phyloP scores from a whole-genome alignment of 2,797 vertebrate species.

The Podarcis siculus region DNA sequence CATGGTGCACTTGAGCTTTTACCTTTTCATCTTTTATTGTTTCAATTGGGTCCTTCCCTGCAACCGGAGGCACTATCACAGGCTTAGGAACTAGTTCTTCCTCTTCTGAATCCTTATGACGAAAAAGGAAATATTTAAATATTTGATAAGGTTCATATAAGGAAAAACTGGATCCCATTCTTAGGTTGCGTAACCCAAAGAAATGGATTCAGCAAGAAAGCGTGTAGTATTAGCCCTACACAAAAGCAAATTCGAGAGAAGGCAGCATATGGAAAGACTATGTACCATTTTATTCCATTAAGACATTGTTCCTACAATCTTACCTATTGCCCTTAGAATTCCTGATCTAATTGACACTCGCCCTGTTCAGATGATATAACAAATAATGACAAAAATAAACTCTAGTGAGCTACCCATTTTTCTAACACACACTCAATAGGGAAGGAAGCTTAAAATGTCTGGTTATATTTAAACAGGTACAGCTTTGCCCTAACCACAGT shows the following conservation, averaged over 20 bases:
- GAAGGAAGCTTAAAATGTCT: not conserved
- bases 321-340: not conserved
- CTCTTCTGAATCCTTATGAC: slow-evolving; percentile 65
- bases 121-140: slow-evolving; percentile 29
- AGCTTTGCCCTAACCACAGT: not conserved
- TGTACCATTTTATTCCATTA: not conserved
- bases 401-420: not conserved
- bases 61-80: slow-evolving; percentile 51
- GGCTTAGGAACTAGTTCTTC: slow-evolving; percentile 65
- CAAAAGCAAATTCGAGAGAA: not conserved
- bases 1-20: slow-evolving; percentile 14
- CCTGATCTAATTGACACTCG: not conserved
- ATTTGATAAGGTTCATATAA: not conserved
- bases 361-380: not conserved
- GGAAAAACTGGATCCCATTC: not conserved
- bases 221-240: not conserved
- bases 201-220: not conserved
- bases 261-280: not conserved
- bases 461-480: not conserved
- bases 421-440: no score
- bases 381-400: not conserved
- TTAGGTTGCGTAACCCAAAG: not conserved
- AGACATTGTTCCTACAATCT: not conserved
- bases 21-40: slow-evolving; percentile 79
- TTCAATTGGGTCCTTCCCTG: slow-evolving; percentile 53